Base-by-base conservation (phyloP, 2,888 invertebrate species). In the Phaonia tiefii region DNA sequence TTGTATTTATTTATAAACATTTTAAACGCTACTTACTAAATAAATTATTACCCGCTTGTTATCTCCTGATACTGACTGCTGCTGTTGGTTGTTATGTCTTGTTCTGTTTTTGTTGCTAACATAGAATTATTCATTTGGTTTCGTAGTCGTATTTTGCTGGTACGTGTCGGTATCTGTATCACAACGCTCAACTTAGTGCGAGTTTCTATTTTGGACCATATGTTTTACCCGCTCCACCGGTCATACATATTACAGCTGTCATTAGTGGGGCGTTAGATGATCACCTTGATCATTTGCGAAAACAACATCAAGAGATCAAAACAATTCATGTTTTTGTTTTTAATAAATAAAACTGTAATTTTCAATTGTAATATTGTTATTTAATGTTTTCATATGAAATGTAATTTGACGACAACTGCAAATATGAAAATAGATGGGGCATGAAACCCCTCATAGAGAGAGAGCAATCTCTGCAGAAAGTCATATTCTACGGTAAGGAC, bases 181-280 rank as follows among this genome's bases (percentile, higher is more conserved):
- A 17, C 15, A 8, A 49, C 20, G 2, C 5, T 2, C 20, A 49
- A 20, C 17, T 20, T 31, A 31, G 49, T 49, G 4, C 2, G 15
- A 49, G 49, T 20, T 20, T 49, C 49, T 49, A n/a, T 2, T 8
- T n/a, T 2, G 44, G n/a, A 44, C 4, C 31, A 31, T 31, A 17
- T 46, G 17, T 46, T n/a, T 46, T 2, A 54, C 13, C 11, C 13
- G 22, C 13, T 11, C 8, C 25, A 54, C 8, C 54, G 25, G n/a
- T n/a, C n/a, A n/a, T n/a, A n/a, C n/a, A n/a, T n/a, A n/a, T n/a
- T n/a, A 54, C 25, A 10, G 11, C 51, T 22, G 11, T 20, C 51
- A 22, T 51, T n/a, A 54, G 13, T 13, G 25, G 75, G 75, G 75
- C 75, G 75, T 75, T 75, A 75, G 75, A 49, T 7, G 75, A 67